Percentiles rank a stretch among this genome's conserved stretches.
Conservation (phyloP, 2,113 vertebrate genomes). For the Zosterops borbonicus region DNA sequence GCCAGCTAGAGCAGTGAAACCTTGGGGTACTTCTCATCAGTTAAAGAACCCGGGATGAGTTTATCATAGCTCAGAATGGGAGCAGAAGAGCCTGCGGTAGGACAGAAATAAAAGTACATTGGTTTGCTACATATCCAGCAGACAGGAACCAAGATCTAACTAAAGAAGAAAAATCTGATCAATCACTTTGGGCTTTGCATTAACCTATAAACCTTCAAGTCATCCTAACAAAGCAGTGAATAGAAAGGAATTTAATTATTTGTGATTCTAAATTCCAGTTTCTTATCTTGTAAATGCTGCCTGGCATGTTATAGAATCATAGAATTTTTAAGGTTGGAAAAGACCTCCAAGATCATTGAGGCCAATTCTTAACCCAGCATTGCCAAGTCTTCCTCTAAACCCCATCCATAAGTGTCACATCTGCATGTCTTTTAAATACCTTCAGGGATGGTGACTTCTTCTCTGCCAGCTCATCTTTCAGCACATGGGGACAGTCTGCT, state of each 20-base stretch:
- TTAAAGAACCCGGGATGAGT: rapidly evolving
- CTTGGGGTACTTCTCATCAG: not conserved
- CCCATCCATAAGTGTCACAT: not conserved
- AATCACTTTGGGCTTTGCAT: not conserved
- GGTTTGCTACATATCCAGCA: not conserved
- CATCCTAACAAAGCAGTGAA: not conserved
- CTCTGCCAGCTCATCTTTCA: not conserved
- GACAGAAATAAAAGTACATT: not conserved
- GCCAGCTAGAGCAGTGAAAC: not conserved
- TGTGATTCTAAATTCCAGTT: not conserved
- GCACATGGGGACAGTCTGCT: not conserved
- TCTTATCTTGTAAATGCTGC: not conserved
- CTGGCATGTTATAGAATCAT: not conserved
- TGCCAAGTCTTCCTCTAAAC: not conserved
- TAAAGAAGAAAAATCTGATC: not conserved
- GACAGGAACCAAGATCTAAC: not conserved
- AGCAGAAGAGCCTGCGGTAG: not conserved
- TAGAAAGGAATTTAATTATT: not conserved
- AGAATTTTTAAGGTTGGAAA: not conserved
- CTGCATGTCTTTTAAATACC: not conserved
- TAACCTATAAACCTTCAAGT: not conserved
- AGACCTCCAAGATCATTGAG: not conserved
- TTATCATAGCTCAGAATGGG: not conserved
- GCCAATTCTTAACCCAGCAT: not conserved
- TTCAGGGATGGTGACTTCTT: not conserved